phyloP scores from a whole-genome alignment of 2,113 vertebrate species.

The Recurvirostra avosetta region DNA sequence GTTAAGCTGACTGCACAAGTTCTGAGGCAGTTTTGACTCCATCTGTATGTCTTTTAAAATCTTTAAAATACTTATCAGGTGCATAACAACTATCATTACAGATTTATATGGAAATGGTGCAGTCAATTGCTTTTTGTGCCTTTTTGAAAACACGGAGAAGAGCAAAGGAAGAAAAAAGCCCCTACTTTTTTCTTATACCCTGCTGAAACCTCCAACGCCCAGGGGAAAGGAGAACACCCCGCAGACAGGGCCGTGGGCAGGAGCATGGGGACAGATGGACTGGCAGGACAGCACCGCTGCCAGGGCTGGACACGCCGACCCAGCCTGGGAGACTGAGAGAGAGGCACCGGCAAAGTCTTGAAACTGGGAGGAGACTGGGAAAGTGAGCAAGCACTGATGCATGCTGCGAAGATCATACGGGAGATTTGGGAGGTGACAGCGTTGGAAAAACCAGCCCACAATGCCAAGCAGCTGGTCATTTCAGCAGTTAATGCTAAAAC shows the following conservation, averaged over 20 bases:
- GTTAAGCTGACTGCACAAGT: neutral
- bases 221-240: neutral
- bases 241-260: neutral
- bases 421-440: neutral
- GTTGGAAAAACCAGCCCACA: neutral
- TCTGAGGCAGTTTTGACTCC: neutral
- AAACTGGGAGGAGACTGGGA: neutral
- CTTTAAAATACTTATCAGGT: neutral
- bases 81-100: neutral
- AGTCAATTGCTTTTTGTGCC: neutral
- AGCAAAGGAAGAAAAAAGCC: neutral
- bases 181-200: neutral
- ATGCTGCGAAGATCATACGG: neutral
- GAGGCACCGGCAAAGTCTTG: neutral
- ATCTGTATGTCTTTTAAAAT: neutral
- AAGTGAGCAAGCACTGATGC: neutral
- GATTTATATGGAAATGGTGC: neutral
- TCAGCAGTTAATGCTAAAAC: neutral
- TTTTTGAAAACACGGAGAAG: neutral
- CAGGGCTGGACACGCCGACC: fast-evolving
- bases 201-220: neutral
- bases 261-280: fast-evolving
- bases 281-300: fast-evolving
- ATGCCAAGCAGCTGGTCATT: neutral
- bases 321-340: neutral